Base-by-base conservation (phyloP, 2,113 vertebrate species). In the Cyanocitta stelleri region DNA sequence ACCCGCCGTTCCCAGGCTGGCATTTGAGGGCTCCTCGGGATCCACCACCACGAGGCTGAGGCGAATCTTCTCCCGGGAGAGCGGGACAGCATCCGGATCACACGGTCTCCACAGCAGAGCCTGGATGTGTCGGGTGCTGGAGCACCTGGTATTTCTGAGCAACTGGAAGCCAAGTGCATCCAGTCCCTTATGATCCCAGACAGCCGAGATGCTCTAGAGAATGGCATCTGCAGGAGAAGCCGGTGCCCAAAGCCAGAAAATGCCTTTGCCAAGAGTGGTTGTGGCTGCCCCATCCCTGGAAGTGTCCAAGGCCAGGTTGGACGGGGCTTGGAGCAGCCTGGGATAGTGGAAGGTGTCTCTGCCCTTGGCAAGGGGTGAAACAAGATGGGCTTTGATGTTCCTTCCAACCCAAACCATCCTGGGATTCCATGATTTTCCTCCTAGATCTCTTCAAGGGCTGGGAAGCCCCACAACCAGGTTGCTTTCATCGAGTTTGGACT, bases 11-110 rank as follows among this genome's bases (percentile, higher is more conserved):
- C 44, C 66, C 77, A 41, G 52, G 17, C 76, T 0, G 1, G 16
- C 10, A 13, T 19, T 13, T 54, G 73, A 52, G 72, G 79, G 49
- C 66, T 88, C 69, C 33, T 3, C 1, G 8, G 82, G 18, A 67
- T 26, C 39, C 86, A 19, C 7, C 54, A 27, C 41, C 46, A 18
- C 1, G 0, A 18, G n/a, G 7, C 11, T 1, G 0, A 23, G 20
- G 30, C 0, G 0, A 86, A 41, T 8, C 51, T 73, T 12, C 58
- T 20, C 54, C 71, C 33, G 10, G 0, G 35, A 46, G 26, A 51
- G 68, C 0, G 0, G 80, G 18, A n/a, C 8, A 68, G 33, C 49
- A 21, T 2, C 43, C 8, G 5, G 24, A 44, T 10, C 35, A 11
- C 16, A 9, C 5, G 15, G 35, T n/a, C 21, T 44, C 21, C 2